Evolutionary conservation across 2,797 vertebrate genomes (phyloP).

Genomic region (Sebastiscus albofasciatus): DNA sequence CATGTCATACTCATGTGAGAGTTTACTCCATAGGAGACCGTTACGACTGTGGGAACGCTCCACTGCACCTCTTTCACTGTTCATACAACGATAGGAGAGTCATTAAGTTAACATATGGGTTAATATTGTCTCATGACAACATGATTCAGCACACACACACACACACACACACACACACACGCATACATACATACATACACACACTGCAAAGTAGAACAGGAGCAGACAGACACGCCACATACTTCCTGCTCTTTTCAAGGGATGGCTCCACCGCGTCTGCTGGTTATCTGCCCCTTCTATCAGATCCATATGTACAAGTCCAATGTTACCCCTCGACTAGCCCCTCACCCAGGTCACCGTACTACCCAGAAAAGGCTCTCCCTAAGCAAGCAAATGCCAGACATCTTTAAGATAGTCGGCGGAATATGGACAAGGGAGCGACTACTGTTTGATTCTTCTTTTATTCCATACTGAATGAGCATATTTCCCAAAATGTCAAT

Average conservation of each 20-base stretch:
- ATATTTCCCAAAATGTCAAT: background rate
- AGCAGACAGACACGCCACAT: constrained; percentile 72
- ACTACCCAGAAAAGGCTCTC: background rate
- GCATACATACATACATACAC: background rate
- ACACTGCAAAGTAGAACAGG: constrained; percentile 56
- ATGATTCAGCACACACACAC: constrained; percentile 18
- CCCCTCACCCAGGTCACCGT: constrained; percentile 48
- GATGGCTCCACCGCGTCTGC: constrained; percentile 86
- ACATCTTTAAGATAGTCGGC: background rate
- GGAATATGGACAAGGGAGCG: background rate
- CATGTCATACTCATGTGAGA: background rate
- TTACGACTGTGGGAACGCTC: background rate
- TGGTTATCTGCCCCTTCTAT: constrained; percentile 82
- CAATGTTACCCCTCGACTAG: constrained; percentile 33
- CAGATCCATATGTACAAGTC: constrained; percentile 83
- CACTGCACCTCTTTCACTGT: background rate
- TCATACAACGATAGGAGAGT: constrained; percentile 7
- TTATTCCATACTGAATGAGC: background rate
- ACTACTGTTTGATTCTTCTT: background rate
- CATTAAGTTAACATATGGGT: constrained; percentile 41
- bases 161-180: background rate
- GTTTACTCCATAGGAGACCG: background rate
- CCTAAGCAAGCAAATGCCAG: constrained; percentile 3
- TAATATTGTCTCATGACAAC: constrained; percentile 46
- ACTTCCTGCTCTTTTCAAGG: constrained; percentile 76